Conservation (phyloP, 1,140 invertebrate genomes). For the Spodoptera frugiperda region DNA sequence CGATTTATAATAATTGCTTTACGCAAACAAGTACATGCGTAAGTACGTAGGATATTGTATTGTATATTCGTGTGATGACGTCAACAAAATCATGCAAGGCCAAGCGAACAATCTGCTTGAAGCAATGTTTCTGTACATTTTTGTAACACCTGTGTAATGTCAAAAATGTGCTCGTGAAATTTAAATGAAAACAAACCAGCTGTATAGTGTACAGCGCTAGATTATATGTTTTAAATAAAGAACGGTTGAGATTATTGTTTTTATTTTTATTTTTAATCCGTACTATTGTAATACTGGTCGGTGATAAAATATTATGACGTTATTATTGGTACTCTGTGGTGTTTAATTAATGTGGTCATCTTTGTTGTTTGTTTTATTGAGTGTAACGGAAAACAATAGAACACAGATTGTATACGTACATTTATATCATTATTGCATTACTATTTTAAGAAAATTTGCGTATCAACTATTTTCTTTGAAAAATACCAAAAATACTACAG, state of each 20-base stretch:
- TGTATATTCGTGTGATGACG: slow-evolving; percentile 7
- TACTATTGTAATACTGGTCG: too few species aligned
- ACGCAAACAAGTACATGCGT: slow-evolving; percentile 1
- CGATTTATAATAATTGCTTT: background rate
- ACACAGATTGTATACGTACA: too few species aligned
- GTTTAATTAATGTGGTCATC: too few species aligned
- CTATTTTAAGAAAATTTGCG: too few species aligned
- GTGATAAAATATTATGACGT: too few species aligned
- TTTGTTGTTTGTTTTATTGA: too few species aligned
- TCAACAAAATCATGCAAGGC: slow-evolving; percentile 41
- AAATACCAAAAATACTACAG: too few species aligned
- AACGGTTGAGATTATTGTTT: background rate
- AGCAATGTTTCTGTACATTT: background rate
- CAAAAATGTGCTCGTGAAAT: background rate
- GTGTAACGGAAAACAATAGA: too few species aligned
- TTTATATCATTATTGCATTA: too few species aligned
- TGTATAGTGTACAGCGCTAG: background rate
- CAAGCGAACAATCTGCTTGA: slow-evolving; percentile 26
- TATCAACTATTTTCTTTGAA: too few species aligned
- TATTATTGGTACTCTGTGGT: too few species aligned
- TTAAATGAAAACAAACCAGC: background rate
- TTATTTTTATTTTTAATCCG: background rate
- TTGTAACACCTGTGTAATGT: slow-evolving; percentile 35
- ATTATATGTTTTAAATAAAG: background rate
- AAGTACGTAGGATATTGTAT: slow-evolving; percentile 10